Evolutionary conservation across 2,888 invertebrate species (phyloP), one percentile per base, ranked within the genome.

Genomic region (Synergus itoensis): DNA sequence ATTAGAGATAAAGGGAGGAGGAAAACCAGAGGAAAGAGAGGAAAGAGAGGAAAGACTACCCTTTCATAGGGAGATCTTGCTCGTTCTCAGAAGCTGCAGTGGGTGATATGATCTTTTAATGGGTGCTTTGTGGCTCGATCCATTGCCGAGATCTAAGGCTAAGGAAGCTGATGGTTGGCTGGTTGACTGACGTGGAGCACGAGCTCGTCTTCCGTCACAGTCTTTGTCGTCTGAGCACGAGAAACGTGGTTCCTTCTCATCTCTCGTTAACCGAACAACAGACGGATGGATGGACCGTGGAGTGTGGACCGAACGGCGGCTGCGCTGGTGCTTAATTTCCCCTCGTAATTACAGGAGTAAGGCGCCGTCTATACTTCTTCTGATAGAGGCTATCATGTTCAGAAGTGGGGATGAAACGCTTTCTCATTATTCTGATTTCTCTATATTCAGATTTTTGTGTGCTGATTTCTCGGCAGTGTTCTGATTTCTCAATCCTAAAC

Each of bases 321-420:
- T 92, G 92, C 90, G 90, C 90, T 88, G 92, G 91, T 92, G 91
- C 92, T 93, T 92, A 92, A 93, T 92, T 92, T 92, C 89, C 91
- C 91, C 90, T 90, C 90, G 92, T 92, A 92, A 93, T 92, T 92
- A 92, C 92, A 90, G 89, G 90, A 88, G 80, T 81, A 80, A 82
- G 80, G 81, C 81, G 80, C 79, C 79, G 80, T 82, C 81, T 73
- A 73, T 53, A 82, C 80, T 81, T 81, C 80, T 81, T 81, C 80
- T 80, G 76, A 79, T 78, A 78, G 80, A 81, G 80, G 36, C 53
- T 40, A 53, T 73, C 53, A 57, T n/a, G n/a, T n/a, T 40, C 53
- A n/a, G 53, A 36, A 53, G n/a, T 28, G 4, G n/a, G 5, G 40
- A 73, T 36, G 5, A 53, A 73, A 53, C 14, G 21, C 73, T 73